Percentiles rank a stretch among this genome's conserved stretches.
phyloP scores from a whole-genome alignment of 2,113 vertebrate species.

The Mionectes macconnelli region DNA sequence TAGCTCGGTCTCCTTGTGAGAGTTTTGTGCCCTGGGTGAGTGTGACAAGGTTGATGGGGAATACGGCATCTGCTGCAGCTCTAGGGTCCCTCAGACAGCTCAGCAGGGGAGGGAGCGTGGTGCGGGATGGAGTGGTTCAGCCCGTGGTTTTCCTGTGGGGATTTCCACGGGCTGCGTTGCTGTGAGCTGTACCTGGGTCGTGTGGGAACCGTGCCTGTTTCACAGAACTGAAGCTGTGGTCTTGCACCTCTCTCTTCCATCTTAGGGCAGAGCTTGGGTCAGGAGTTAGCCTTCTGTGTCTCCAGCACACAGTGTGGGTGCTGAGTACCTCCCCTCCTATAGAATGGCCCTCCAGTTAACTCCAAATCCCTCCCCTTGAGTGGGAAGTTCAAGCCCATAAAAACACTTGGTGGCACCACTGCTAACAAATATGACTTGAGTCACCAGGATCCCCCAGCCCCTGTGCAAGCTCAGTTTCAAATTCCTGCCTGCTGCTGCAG shows the following conservation, averaged over 20 bases:
- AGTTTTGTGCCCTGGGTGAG: background rate
- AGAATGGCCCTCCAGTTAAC: background rate
- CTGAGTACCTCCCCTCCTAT: background rate
- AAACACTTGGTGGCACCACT: background rate
- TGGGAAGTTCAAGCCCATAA: background rate
- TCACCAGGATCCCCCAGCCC: background rate
- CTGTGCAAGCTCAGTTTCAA: background rate
- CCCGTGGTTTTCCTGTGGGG: background rate
- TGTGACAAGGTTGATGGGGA: background rate
- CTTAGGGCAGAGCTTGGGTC: background rate
- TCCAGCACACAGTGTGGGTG: background rate
- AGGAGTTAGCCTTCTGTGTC: background rate
- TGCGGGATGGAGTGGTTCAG: background rate
- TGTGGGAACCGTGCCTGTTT: background rate
- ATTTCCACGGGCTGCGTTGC: background rate
- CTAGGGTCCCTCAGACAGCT: background rate
- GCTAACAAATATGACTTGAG: background rate
- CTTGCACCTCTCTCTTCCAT: background rate
- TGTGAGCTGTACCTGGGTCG: rapidly evolving
- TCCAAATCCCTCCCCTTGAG: background rate
- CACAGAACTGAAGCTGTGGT: background rate
- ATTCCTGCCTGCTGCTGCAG: background rate
- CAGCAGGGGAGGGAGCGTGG: background rate
- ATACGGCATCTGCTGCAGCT: background rate
- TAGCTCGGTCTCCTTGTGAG: background rate